Evolutionary conservation across 2,113 vertebrate species (phyloP).

Genomic region (Turnix velox): DNA sequence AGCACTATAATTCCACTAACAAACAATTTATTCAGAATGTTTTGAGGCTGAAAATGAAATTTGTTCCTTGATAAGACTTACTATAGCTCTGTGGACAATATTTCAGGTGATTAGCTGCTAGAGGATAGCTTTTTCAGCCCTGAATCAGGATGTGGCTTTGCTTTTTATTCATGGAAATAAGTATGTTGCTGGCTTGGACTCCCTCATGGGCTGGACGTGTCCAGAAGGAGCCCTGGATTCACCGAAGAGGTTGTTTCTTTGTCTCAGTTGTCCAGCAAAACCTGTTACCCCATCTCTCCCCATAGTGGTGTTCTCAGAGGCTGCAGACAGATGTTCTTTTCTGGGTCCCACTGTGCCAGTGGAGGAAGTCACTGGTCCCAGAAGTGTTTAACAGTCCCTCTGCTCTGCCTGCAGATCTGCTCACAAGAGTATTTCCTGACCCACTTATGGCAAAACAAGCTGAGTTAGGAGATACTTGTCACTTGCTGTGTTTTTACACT

Average conservation of each 20-base stretch:
- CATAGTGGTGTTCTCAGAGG: not conserved
- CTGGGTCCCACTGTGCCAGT: not conserved
- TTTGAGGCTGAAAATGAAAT: not conserved
- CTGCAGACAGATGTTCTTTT: not conserved
- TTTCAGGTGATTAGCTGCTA: not conserved
- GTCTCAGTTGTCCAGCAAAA: not conserved
- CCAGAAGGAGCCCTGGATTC: not conserved
- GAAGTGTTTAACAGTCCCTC: not conserved
- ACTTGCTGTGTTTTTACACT: not conserved
- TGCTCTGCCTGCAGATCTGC: not conserved
- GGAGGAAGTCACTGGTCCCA: not conserved
- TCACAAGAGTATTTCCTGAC: not conserved
- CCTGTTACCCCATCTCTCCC: not conserved
- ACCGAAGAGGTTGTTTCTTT: not conserved
- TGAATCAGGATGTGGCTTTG: not conserved
- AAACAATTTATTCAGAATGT: not conserved
- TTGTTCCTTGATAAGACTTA: slow-evolving; percentile 17
- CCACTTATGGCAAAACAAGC: not conserved
- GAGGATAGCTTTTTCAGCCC: not conserved
- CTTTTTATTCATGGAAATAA: not conserved
- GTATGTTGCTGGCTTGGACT: not conserved
- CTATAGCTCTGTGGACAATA: not conserved
- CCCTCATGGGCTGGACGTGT: not conserved
- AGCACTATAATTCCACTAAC: not conserved
- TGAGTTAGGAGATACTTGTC: not conserved